Base-by-base conservation (phyloP, 2,797 vertebrate genomes). In the Orientallactaga sibirica region DNA sequence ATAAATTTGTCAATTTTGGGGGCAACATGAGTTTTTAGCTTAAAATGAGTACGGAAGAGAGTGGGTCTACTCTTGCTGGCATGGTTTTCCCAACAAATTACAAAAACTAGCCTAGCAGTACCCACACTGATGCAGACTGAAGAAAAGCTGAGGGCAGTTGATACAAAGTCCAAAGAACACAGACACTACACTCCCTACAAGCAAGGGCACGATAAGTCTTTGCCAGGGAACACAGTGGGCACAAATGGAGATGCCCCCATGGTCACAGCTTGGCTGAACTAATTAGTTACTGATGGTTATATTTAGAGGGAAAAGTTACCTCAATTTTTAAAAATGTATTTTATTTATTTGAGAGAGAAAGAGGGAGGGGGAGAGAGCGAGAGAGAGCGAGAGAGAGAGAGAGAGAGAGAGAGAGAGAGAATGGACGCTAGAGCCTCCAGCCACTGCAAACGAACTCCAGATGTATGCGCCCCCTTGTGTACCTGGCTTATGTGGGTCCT, bases 291-390 rank as follows among this genome's bases (percentile, higher is more conserved):
- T n/a, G 70, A 80, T 10, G 48, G 7, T 41, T 88, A 58, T 58
- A 88, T 74, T 64, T 68, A 88, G 11, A 78, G 82, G 27, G n/a
- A 82, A 86, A 91, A 91, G 89, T 62, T 15, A 61, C n/a, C 58
- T 92, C 37, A n/a, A 92, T 91, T 78, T 37, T 78, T 37, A 37
- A 37, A 37, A 37, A 37, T 37, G 33, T 37, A 37, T 37, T 37
- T 37, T 37, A 37, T 37, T 37, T 37, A 37, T 37, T 37, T 37
- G 33, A 37, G 33, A 37, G 33, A 37, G 33, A 37, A 37, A 37
- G 33, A 37, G 33, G 33, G 33, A 37, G 33, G 33, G 33, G 33
- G 33, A 37, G 33, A 37, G 33, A 37, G 33, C 2, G 33, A n/a
- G n/a, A n/a, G n/a, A n/a, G n/a, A n/a, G n/a, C n/a, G 33, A 37